Evolutionary conservation across 1,140 invertebrate genomes (phyloP).

Genomic region (Paralvinella palmiformis): DNA sequence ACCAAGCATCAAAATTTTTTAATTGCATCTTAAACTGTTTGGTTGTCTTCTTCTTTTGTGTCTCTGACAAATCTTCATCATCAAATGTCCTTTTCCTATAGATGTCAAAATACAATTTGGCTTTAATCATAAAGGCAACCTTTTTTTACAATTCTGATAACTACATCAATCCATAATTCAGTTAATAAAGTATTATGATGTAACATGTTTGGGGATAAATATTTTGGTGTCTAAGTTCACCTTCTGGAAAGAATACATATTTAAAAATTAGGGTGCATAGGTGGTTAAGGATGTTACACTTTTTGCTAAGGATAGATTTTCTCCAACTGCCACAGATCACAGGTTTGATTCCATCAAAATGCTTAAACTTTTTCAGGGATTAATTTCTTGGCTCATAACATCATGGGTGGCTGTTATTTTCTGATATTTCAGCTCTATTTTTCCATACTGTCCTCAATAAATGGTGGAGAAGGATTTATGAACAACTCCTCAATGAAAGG

Average conservation of each 20-base stretch:
- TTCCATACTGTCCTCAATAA: too few species aligned
- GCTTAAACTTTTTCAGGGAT: too few species aligned
- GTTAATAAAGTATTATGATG: too few species aligned
- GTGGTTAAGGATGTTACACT: neutral
- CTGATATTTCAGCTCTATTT: too few species aligned
- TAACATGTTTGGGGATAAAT: too few species aligned
- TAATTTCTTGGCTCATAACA: too few species aligned
- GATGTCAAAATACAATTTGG: slow-evolving; percentile 1
- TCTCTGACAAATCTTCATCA: slow-evolving; percentile 12
- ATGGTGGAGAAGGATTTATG: too few species aligned
- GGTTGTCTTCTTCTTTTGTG: slow-evolving; percentile 55
- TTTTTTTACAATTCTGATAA: slow-evolving; percentile 13
- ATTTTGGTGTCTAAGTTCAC: neutral
- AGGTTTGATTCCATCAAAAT: too few species aligned
- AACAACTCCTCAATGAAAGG: too few species aligned
- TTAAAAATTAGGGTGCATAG: neutral
- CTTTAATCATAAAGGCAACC: slow-evolving; percentile 1
- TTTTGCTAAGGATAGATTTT: neutral
- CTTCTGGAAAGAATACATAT: neutral
- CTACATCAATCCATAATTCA: neutral
- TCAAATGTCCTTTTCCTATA: slow-evolving; percentile 29
- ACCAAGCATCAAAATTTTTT: slow-evolving; percentile 48
- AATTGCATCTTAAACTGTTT: slow-evolving; percentile 37
- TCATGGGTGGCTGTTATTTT: too few species aligned
- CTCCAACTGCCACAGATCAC: too few species aligned